phyloP scores from a whole-genome alignment of 2,888 invertebrate genomes.

The Drosophila rubida region DNA sequence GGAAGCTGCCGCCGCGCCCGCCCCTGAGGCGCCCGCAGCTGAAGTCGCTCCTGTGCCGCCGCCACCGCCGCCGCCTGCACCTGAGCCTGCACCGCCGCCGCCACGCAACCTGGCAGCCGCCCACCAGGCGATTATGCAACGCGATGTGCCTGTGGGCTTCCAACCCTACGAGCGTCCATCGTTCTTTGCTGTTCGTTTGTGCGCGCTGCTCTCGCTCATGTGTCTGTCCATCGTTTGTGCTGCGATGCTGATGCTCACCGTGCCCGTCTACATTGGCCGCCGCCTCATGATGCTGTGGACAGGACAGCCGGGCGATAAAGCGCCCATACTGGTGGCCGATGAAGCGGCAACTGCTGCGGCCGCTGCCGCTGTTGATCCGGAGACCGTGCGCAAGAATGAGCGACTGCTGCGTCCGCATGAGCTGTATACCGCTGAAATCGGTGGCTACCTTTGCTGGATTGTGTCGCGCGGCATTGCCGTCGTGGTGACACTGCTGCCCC shows the following conservation, averaged over 20 bases:
- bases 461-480: slow-evolving; percentile 93
- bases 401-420: slow-evolving; percentile 92
- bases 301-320: slow-evolving; percentile 50
- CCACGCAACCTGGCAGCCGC: slow-evolving; percentile 89
- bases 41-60: slow-evolving; percentile 24
- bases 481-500: slow-evolving; percentile 94
- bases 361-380: slow-evolving; percentile 40
- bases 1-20: not conserved
- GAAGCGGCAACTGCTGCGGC: slow-evolving; percentile 10
- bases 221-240: slow-evolving; percentile 93
- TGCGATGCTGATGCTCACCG: slow-evolving; percentile 92
- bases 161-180: slow-evolving; percentile 93
- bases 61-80: slow-evolving; percentile 75
- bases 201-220: slow-evolving; percentile 90
- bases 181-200: slow-evolving; percentile 90
- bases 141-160: slow-evolving; percentile 93
- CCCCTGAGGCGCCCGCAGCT: slow-evolving; percentile 33
- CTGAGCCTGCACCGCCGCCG: slow-evolving; percentile 76
- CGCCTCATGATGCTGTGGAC: slow-evolving; percentile 94
- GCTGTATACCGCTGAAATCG: slow-evolving; percentile 96
- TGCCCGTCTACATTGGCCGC: slow-evolving; percentile 96
- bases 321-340: not conserved
- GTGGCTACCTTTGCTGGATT: slow-evolving; percentile 98
- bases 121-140: slow-evolving; percentile 94
- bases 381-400: slow-evolving; percentile 71